Percentiles rank a stretch among this genome's conserved stretches.
Evolutionary conservation across 2,797 vertebrate species (phyloP).

Genomic region (Chelmon rostratus): DNA sequence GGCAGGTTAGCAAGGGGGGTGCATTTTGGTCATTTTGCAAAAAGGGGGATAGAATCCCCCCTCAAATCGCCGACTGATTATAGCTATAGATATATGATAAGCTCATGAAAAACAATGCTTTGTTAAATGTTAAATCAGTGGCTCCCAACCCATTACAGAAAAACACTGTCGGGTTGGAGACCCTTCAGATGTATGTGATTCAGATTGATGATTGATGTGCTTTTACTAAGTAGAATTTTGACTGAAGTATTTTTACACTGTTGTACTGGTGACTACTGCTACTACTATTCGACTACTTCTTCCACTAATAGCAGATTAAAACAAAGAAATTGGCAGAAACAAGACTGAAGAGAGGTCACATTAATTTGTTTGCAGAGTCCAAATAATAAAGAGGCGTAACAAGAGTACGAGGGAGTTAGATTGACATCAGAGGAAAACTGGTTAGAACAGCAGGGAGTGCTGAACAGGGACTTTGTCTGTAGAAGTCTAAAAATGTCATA

Average conservation of each 20-base stretch:
- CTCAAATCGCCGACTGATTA: too few species aligned
- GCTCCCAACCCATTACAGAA: neutral
- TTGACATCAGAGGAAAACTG: slow-evolving; percentile 23
- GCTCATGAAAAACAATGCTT: neutral
- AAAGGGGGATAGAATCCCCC: too few species aligned
- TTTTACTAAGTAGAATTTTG: neutral
- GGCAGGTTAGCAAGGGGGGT: too few species aligned
- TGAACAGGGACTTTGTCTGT: neutral
- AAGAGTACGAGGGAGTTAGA: neutral
- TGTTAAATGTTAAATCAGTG: neutral
- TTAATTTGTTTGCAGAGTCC: slow-evolving; percentile 20
- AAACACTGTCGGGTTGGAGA: neutral
- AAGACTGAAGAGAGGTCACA: neutral
- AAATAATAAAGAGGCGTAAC: neutral
- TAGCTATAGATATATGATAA: neutral
- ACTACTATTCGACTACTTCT: too few species aligned
- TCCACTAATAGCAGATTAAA: slow-evolving; percentile 1
- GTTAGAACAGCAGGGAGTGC: neutral
- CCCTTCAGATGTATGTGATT: neutral
- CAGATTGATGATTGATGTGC: neutral
- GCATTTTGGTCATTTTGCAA: too few species aligned
- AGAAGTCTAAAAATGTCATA: neutral
- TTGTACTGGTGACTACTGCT: too few species aligned
- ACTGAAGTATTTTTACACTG: neutral
- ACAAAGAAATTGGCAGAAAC: slow-evolving; percentile 8